phyloP scores from a whole-genome alignment of 2,113 vertebrate genomes.

The Chionodraco myersi region DNA sequence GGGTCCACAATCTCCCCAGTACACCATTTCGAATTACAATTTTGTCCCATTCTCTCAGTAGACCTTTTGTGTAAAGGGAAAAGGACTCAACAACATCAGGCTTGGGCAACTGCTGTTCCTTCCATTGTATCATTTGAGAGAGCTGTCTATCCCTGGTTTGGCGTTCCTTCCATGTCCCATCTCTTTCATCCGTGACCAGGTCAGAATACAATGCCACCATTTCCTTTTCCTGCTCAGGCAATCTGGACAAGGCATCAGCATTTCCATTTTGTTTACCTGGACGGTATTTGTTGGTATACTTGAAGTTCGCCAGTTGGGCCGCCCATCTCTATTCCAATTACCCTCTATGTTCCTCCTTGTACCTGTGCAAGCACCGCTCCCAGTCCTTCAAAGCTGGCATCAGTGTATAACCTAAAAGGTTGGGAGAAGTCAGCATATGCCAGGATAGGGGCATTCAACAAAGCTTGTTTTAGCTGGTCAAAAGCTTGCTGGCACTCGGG shows the following conservation, averaged over 20 bases:
- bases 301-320: no score
- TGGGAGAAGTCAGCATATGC: no score
- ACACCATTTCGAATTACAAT: rapidly evolving
- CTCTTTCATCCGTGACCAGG: background rate
- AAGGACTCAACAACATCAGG: background rate
- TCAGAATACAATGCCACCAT: background rate
- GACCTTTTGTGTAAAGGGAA: background rate
- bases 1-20: background rate
- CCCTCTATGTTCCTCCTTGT: no score
- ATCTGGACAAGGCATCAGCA: no score
- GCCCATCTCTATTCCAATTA: no score
- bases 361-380: no score
- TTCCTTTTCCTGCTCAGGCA: no score
- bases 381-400: no score
- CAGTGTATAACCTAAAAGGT: no score
- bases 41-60: background rate
- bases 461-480: background rate
- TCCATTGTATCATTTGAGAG: background rate
- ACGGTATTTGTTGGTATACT: no score
- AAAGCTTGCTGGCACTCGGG: conserved; percentile 6
- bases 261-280: no score
- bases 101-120: background rate
- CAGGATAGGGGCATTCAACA: no score
- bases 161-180: background rate
- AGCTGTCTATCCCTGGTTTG: background rate